Evolutionary conservation across 2,888 invertebrate genomes (phyloP).

Genomic region (Urechis unicinctus): DNA sequence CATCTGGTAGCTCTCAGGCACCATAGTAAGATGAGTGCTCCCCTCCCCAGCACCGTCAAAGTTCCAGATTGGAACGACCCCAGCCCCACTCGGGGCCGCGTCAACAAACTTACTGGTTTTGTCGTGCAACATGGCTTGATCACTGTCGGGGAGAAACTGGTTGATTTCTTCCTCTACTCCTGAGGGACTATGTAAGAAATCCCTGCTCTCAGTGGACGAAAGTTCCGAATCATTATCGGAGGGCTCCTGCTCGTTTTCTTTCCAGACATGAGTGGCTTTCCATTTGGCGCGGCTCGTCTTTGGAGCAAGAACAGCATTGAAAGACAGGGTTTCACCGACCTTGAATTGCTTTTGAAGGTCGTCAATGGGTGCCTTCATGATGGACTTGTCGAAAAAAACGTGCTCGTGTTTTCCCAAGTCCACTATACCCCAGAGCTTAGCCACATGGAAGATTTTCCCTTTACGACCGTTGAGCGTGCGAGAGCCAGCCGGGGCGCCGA

Average conservation of each 20-base stretch:
- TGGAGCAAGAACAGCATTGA: slow-evolving; percentile 50
- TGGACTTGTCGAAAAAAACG: slow-evolving; percentile 50
- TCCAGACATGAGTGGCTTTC: slow-evolving; percentile 50
- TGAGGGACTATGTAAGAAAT: slow-evolving; percentile 23
- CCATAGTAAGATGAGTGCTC: slow-evolving; percentile 32
- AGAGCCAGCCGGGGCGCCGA: neutral
- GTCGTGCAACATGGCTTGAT: slow-evolving; percentile 31
- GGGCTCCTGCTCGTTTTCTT: slow-evolving; percentile 44
- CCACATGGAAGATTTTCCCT: slow-evolving; percentile 49
- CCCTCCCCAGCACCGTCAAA: slow-evolving; percentile 22
- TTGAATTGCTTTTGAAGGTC: slow-evolving; percentile 46
- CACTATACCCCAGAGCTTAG: slow-evolving; percentile 51
- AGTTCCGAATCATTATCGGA: slow-evolving; percentile 28
- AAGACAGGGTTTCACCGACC: slow-evolving; percentile 46
- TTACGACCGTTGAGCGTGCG: slow-evolving; percentile 37
- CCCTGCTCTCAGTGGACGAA: slow-evolving; percentile 15
- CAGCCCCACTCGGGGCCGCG: slow-evolving; percentile 46
- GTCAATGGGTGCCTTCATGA: slow-evolving; percentile 42
- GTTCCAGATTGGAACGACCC: slow-evolving; percentile 48
- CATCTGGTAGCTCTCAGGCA: slow-evolving; percentile 47
- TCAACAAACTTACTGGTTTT: slow-evolving; percentile 36
- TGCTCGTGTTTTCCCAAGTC: slow-evolving; percentile 52
- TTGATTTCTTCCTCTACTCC: slow-evolving; percentile 46
- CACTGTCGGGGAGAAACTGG: slow-evolving; percentile 31
- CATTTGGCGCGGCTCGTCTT: slow-evolving; percentile 50